Evolutionary conservation across 2,113 vertebrate genomes (phyloP).

Genomic region (Heterotis niloticus): DNA sequence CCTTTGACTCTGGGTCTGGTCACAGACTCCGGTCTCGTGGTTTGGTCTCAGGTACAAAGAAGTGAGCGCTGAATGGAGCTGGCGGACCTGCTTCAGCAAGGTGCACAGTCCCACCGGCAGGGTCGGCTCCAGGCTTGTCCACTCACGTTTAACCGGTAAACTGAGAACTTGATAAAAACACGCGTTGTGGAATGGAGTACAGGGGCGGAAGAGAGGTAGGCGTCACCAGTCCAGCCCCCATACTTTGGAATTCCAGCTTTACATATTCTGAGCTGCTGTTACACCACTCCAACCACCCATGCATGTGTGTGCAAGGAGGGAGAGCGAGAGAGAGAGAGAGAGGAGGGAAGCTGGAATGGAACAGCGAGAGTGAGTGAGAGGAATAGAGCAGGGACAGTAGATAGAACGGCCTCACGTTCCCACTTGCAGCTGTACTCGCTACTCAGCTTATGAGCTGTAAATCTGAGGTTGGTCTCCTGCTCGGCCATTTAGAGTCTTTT

Average conservation of each 20-base stretch:
- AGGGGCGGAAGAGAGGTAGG: not conserved
- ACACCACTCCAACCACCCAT: conserved; percentile 35
- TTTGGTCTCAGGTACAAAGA: too few species aligned
- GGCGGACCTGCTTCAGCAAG: not conserved
- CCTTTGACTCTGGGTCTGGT: too few species aligned
- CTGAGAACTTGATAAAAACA: conserved; percentile 65
- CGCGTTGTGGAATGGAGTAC: conserved; percentile 35
- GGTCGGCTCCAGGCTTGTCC: conserved; percentile 38
- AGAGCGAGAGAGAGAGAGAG: conserved; percentile 21
- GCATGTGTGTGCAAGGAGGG: conserved; percentile 44
- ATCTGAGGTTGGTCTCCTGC: conserved; percentile 43
- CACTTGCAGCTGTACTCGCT: conserved; percentile 55
- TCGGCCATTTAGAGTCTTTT: conserved; percentile 50
- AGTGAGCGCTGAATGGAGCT: not conserved
- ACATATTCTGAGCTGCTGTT: conserved; percentile 37
- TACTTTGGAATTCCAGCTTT: conserved; percentile 51
- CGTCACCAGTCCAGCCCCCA: conserved; percentile 42
- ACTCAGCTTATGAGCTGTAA: conserved; percentile 55
- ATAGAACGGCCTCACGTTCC: conserved; percentile 52
- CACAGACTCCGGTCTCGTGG: too few species aligned
- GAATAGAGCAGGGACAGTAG: conserved; percentile 18
- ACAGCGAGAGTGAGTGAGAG: conserved; percentile 29
- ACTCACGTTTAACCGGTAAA: conserved; percentile 68
- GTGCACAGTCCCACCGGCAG: not conserved
- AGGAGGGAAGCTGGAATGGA: conserved; percentile 36